A percentile compares a stretch with the other conserved stretches of the same genome.
Evolutionary conservation across 2,797 vertebrate genomes (phyloP).

Genomic region (Sorex maritimensis): DNA sequence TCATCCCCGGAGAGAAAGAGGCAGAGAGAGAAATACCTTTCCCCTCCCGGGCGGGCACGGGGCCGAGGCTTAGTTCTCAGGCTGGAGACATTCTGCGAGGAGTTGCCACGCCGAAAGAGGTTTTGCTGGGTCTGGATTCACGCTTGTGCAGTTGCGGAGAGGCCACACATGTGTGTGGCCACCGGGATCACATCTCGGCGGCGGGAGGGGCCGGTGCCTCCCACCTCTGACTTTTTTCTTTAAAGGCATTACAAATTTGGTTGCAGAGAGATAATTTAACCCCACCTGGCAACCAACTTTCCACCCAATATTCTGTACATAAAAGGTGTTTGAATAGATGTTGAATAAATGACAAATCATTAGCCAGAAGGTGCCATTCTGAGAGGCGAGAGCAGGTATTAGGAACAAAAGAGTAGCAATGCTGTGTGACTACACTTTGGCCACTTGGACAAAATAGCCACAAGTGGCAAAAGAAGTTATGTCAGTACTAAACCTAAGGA

Average conservation of each 20-base stretch:
- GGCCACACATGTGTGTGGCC: no score
- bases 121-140: no score
- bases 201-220: no score
- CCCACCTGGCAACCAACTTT: not conserved
- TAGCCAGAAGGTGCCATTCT: not conserved
- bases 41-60: no score
- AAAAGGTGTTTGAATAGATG: not conserved
- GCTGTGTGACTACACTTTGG: not conserved
- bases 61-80: no score
- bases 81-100: no score
- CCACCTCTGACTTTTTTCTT: not conserved
- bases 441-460: not conserved
- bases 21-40: no score
- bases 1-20: no score
- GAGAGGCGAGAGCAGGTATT: not conserved
- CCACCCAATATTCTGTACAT: not conserved
- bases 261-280: not conserved
- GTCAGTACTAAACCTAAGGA: slow-evolving; percentile 38
- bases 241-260: not conserved
- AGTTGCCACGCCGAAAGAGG: no score
- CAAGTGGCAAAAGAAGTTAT: not conserved
- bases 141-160: no score
- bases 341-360: not conserved
- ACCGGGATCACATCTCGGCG: no score
- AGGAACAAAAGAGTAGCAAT: not conserved